phyloP scores from a whole-genome alignment of 2,888 invertebrate species.

The Apeira syringaria region DNA sequence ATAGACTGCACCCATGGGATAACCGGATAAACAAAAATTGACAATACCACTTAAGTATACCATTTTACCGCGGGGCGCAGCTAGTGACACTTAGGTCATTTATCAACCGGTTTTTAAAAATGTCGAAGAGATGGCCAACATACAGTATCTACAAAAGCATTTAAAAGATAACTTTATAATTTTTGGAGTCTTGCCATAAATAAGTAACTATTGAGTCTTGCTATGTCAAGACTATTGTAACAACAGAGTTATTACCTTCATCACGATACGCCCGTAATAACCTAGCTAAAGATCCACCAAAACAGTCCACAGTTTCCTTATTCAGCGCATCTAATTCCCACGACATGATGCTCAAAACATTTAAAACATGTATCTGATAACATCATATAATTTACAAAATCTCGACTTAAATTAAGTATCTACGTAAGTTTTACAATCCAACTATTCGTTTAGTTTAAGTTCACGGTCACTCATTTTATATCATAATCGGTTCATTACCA shows the following conservation, averaged over 20 bases:
- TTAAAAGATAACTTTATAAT: too few species aligned
- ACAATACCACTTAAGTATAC: too few species aligned
- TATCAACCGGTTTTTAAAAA: too few species aligned
- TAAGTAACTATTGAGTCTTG: too few species aligned
- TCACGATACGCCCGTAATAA: slow-evolving; percentile 37
- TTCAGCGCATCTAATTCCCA: slow-evolving; percentile 27
- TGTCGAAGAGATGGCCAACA: too few species aligned
- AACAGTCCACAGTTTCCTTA: slow-evolving; percentile 33
- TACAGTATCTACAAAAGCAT: too few species aligned
- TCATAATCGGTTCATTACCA: slow-evolving; percentile 61
- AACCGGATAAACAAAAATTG: too few species aligned
- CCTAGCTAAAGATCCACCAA: slow-evolving; percentile 33
- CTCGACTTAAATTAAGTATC: slow-evolving; percentile 9
- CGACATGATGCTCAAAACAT: slow-evolving; percentile 23
- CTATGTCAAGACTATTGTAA: too few species aligned
- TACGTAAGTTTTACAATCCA: neutral
- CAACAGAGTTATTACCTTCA: slow-evolving; percentile 34
- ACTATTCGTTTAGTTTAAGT: slow-evolving; percentile 46
- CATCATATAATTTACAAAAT: slow-evolving; percentile 17
- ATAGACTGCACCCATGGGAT: too few species aligned
- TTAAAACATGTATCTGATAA: slow-evolving; percentile 23
- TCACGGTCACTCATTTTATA: slow-evolving; percentile 60
- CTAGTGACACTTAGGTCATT: too few species aligned
- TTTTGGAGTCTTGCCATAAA: too few species aligned
- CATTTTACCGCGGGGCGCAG: too few species aligned